Conservation (phyloP, 1,140 invertebrate genomes). For the Diorhabda carinulata region DNA sequence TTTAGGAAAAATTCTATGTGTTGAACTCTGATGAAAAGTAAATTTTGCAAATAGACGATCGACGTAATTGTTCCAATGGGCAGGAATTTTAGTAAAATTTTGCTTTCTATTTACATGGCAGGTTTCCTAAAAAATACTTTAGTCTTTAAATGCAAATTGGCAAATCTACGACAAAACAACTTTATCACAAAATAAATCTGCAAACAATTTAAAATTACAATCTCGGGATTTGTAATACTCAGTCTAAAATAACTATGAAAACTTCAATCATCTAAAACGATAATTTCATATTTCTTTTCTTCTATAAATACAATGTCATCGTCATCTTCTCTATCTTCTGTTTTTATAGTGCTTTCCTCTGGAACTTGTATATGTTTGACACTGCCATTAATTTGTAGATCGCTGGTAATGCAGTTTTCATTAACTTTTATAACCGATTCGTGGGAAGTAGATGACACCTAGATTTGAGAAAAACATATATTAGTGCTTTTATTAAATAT, state of each 20-base stretch:
- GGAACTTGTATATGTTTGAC: neutral
- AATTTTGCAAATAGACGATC: too few species aligned
- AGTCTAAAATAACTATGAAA: neutral
- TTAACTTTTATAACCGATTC: neutral
- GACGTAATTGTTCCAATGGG: too few species aligned
- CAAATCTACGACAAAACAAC: too few species aligned
- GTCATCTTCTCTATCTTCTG: neutral
- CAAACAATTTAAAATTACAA: too few species aligned
- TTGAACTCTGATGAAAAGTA: too few species aligned
- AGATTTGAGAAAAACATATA: neutral
- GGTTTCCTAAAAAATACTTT: too few species aligned
- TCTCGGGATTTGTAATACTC: neutral
- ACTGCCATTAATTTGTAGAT: neutral
- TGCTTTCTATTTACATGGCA: too few species aligned
- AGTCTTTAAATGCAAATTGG: too few species aligned
- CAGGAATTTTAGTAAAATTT: too few species aligned
- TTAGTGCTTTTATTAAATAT: neutral
- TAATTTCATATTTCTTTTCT: neutral
- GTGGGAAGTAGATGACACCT: neutral
- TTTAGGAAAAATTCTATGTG: too few species aligned
- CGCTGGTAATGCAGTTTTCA: neutral
- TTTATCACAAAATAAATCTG: too few species aligned
- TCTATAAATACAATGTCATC: conserved; percentile 2
- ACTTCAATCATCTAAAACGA: conserved; percentile 2
- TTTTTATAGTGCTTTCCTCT: neutral